Percentiles rank a stretch among this genome's conserved stretches.
These are phyloP conservation scores for Lucinisca nassula DNA, from an alignment of 2,888 invertebrate species.

Conservation along the genomic window DNA sequence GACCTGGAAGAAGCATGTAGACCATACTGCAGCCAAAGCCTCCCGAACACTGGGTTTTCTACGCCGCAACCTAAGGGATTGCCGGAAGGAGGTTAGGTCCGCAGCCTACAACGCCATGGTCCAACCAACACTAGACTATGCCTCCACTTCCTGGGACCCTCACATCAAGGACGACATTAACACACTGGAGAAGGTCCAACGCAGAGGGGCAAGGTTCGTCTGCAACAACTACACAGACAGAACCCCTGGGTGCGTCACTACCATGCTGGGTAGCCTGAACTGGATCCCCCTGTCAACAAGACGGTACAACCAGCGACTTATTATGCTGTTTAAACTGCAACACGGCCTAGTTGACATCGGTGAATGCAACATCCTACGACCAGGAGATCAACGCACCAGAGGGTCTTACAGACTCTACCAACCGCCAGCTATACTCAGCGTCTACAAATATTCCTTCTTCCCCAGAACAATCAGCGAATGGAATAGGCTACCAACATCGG, in stretches of 20 bases:
- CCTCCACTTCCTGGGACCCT: neutral
- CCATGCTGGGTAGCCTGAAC: neutral
- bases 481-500: too few species aligned
- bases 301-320: neutral
- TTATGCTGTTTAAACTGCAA: too few species aligned
- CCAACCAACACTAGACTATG: neutral
- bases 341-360: too few species aligned
- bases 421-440: too few species aligned
- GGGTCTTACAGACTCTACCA: too few species aligned
- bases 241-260: neutral
- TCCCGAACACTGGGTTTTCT: neutral
- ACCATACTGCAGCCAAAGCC: neutral
- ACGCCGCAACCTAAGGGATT: neutral
- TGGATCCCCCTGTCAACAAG: neutral
- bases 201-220: neutral
- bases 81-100: neutral
- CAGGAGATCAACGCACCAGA: too few species aligned
- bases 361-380: too few species aligned
- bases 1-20: neutral
- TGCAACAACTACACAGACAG: slow-evolving; percentile 1
- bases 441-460: too few species aligned
- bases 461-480: too few species aligned
- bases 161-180: neutral
- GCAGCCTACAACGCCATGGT: neutral
- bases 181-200: neutral